These are phyloP conservation scores for Sebastolobus altivelis DNA, from an alignment of 2,797 vertebrate genomes.

Conservation along the genomic window DNA sequence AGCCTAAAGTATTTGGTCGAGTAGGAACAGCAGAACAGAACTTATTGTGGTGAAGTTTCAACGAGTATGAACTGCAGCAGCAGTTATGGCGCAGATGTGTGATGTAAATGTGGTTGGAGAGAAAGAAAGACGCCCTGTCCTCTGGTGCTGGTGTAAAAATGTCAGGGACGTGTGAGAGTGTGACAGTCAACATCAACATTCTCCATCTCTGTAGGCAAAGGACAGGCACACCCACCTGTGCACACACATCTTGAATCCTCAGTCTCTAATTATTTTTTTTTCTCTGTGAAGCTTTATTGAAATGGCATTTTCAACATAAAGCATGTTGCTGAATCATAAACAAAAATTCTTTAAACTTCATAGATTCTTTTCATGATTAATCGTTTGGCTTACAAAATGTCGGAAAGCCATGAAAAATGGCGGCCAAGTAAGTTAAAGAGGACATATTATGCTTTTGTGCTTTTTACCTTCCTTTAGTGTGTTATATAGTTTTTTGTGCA, in stretches of 20 bases:
- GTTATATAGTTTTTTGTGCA: too few relatives aligned
- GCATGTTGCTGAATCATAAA: neutral
- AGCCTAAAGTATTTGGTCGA: slow-evolving; percentile 18
- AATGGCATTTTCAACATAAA: neutral
- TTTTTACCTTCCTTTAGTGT: too few relatives aligned
- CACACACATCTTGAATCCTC: slow-evolving; percentile 42
- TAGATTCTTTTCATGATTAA: neutral
- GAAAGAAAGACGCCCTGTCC: slow-evolving; percentile 71
- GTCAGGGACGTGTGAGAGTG: slow-evolving; percentile 74
- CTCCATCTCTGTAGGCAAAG: slow-evolving; percentile 68
- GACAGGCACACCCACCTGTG: slow-evolving; percentile 63
- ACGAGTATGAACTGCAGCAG: neutral
- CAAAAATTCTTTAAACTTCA: neutral
- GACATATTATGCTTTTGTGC: too few relatives aligned
- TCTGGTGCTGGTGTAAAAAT: slow-evolving; percentile 79
- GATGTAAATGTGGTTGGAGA: slow-evolving; percentile 44
- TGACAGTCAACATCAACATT: slow-evolving; percentile 88
- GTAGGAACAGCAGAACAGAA: neutral
- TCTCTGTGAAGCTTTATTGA: neutral
- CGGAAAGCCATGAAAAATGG: neutral
- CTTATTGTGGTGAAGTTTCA: neutral
- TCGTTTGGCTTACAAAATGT: neutral
- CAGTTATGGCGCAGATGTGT: slow-evolving; percentile 26
- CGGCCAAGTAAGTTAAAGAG: neutral
- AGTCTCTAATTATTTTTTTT: neutral